Base-by-base conservation (phyloP, 2,113 vertebrate genomes). In the Gallinago media region DNA sequence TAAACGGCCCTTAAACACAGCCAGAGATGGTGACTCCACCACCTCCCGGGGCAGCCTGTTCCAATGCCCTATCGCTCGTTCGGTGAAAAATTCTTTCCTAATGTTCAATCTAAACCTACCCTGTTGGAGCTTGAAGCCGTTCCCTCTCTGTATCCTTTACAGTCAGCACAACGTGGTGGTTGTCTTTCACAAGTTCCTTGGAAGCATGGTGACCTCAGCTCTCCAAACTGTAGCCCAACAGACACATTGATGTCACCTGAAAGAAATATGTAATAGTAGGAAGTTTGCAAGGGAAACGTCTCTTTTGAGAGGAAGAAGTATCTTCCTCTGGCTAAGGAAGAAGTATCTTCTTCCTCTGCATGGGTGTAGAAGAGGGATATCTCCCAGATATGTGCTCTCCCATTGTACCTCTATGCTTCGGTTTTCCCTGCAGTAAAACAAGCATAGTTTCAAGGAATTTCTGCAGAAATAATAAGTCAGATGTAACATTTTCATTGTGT, bases 91-190 rank as follows among this genome's bases (percentile, higher is more conserved):
- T 36, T 36, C 36, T 36, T 36, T 36, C 36, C 36, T 36, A 36
- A 36, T 36, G 36, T 36, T 36, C 36, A 36, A 36, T 36, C 36
- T 36, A 36, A 36, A 36, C 36, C 36, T 36, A 36, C 36, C 36
- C 36, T 36, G 36, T 36, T 36, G 36, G 36, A 36, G 36, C 36
- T 36, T 36, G 36, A 36, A 36, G 36, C 36, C 36, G 36, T 36
- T 36, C 36, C 36, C 36, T 36, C 36, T 36, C 36, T 36, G 36
- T 32, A 3, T 26, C 11, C 16, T 38, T 26, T 23, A 29, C 25
- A 88, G 9, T 23, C 31, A 54, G 27, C 14, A 52, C 4, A 52
- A 25, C 0, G 0, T 38, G 14, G 31, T 38, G 11, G 3, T 21
- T 61, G 6, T 32, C 22, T 71, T 54, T 73, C 11, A 34, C 5